Conservation (phyloP, 2,888 invertebrate genomes). For the Pristionchus mayeri region DNA sequence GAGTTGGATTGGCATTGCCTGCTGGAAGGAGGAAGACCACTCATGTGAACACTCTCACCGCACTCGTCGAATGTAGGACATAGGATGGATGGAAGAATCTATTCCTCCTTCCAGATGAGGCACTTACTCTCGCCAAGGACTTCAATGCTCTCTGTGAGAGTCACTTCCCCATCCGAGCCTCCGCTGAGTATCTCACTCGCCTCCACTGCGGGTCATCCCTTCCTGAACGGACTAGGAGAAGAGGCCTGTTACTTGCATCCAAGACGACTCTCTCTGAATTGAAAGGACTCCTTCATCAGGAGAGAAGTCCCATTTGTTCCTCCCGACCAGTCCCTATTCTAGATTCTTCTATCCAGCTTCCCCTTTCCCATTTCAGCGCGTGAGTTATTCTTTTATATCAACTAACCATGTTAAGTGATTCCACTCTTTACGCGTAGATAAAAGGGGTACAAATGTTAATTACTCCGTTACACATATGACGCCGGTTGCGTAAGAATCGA, state of each 20-base stretch:
- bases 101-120: constrained; percentile 56
- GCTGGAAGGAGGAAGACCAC: constrained; percentile 64
- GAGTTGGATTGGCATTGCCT: constrained; percentile 59
- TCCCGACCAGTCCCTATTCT: constrained; percentile 55
- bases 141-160: constrained; percentile 61
- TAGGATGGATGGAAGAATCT: neutral
- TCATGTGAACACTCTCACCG: constrained; percentile 63
- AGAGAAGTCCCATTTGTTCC: constrained; percentile 62
- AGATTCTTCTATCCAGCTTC: constrained; percentile 60
- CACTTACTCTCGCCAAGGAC: constrained; percentile 60
- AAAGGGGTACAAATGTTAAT: too few species aligned
- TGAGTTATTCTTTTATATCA: too few species aligned
- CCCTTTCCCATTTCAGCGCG: constrained; percentile 64
- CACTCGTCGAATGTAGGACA: constrained; percentile 62
- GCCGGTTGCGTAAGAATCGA: too few species aligned
- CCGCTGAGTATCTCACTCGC: constrained; percentile 54
- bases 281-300: constrained; percentile 58
- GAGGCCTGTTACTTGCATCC: constrained; percentile 30
- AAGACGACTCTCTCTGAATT: constrained; percentile 57
- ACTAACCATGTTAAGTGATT: too few species aligned
- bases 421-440: too few species aligned
- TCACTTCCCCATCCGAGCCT: constrained; percentile 57
- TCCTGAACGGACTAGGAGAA: constrained; percentile 41
- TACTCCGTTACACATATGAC: too few species aligned
- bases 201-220: neutral